A percentile compares a stretch with the other conserved stretches of the same genome.
These are phyloP conservation scores for Sphaeridia pumilis DNA, from an alignment of 2,888 invertebrate species.

Conservation along the genomic window DNA sequence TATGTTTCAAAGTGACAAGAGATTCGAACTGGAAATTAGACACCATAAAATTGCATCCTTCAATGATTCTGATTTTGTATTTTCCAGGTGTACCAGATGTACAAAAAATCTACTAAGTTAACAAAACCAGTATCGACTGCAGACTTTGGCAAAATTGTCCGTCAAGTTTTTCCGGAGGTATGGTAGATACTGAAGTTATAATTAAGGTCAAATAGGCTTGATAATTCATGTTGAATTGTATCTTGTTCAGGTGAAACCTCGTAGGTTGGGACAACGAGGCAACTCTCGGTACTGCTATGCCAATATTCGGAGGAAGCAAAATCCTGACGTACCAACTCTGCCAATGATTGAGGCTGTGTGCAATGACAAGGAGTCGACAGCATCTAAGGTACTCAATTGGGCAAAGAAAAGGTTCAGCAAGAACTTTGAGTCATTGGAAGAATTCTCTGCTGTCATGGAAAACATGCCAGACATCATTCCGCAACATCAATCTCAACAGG, in stretches of 20 bases:
- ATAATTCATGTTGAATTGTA: too few relatives aligned
- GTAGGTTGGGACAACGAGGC: constrained; percentile 31
- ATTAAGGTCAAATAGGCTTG: too few relatives aligned
- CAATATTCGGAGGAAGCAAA: constrained; percentile 26
- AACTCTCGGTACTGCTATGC: constrained; percentile 30
- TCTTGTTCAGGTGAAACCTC: constrained; percentile 24
- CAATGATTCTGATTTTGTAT: constrained; percentile 4
- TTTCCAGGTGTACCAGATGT: constrained; percentile 25
- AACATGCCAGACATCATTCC: constrained; percentile 9
- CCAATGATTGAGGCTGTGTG: constrained; percentile 6
- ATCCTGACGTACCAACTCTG: constrained; percentile 16
- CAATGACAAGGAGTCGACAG: constrained; percentile 5
- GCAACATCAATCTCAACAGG: constrained; percentile 11
- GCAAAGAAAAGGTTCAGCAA: constrained; percentile 10
- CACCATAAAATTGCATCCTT: too few relatives aligned
- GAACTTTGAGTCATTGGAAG: constrained; percentile 14
- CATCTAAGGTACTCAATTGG: constrained; percentile 13
- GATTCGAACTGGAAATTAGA: too few relatives aligned
- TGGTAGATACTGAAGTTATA: too few relatives aligned
- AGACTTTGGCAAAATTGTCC: constrained; percentile 69
- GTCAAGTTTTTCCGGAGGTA: constrained; percentile 31
- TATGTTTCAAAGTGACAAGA: too few relatives aligned
- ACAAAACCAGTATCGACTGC: constrained; percentile 85
- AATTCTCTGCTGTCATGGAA: constrained; percentile 15
- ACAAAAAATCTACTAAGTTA: constrained; percentile 69